Conservation (phyloP, 37 sponge, comb jelly and placozoan species). For the Beroe forskalii region DNA sequence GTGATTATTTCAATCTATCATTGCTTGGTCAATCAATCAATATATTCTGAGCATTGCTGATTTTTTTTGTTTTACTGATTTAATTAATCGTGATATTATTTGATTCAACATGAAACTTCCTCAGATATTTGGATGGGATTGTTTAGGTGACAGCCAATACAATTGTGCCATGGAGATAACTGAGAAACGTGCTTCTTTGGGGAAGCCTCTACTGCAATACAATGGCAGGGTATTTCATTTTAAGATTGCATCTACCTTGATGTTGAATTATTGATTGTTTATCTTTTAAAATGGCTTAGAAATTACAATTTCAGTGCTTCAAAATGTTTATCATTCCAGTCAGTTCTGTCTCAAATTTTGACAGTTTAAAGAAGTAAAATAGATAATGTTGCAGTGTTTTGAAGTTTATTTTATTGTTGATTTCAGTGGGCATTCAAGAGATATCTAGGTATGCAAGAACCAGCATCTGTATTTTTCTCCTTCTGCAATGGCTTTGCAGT, state of each 20-base stretch:
- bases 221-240: slow-evolving; percentile 26
- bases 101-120: too few species aligned
- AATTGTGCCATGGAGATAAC: slow-evolving; percentile 37
- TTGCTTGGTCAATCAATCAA: background rate
- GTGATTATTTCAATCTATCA: background rate
- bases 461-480: slow-evolving; percentile 62
- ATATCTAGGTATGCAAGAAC: slow-evolving; percentile 24
- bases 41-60: background rate
- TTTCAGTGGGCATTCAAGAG: slow-evolving; percentile 65
- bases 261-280: too few species aligned
- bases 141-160: slow-evolving; percentile 52
- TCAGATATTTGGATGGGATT: slow-evolving; percentile 65
- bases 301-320: too few species aligned
- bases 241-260: too few species aligned
- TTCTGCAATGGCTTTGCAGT: slow-evolving; percentile 60
- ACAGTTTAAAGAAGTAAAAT: too few species aligned
- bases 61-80: background rate
- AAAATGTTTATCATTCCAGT: too few species aligned
- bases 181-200: background rate
- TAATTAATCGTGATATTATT: too few species aligned
- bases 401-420: background rate
- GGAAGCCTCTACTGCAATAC: slow-evolving; percentile 21
- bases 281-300: too few species aligned
- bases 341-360: too few species aligned
- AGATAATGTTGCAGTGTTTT: too few species aligned